Percentiles rank a stretch among this genome's conserved stretches.
Evolutionary conservation across 2,888 invertebrate genomes (phyloP).

Genomic region (Trichogramma dendrolimi): DNA sequence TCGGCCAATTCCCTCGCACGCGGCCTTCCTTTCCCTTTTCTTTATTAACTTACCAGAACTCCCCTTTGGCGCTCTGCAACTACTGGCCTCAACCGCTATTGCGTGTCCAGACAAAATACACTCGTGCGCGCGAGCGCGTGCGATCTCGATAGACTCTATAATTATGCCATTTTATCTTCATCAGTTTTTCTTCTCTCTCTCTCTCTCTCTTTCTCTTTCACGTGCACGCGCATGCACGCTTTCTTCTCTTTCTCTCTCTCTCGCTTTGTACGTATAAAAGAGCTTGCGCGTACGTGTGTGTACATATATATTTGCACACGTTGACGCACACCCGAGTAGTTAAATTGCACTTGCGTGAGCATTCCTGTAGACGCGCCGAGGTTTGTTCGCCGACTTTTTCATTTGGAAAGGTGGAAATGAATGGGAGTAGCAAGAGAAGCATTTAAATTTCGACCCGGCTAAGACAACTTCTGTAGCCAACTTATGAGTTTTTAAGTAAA

Average conservation of each 20-base stretch:
- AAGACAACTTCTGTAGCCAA: too few species aligned
- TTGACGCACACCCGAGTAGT: too few species aligned
- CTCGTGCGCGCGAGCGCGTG: conserved; percentile 41
- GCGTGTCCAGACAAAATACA: conserved; percentile 48
- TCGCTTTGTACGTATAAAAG: neutral
- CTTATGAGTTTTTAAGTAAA: too few species aligned
- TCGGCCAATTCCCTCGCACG: neutral
- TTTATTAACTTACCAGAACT: conserved; percentile 1
- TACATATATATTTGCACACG: too few species aligned
- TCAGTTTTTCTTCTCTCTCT: conserved; percentile 31
- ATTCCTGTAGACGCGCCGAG: too few species aligned
- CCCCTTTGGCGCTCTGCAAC: conserved; percentile 29
- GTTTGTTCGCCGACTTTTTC: too few species aligned
- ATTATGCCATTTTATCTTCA: conserved; percentile 51
- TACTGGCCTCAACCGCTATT: conserved; percentile 43
- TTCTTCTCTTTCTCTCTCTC: neutral
- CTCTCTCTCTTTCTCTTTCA: neutral
- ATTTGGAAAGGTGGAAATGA: too few species aligned
- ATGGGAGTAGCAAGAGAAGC: too few species aligned
- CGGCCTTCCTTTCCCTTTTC: conserved; percentile 14
- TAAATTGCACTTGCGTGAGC: too few species aligned
- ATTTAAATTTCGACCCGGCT: too few species aligned
- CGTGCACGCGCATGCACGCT: neutral
- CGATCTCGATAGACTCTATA: conserved; percentile 49
- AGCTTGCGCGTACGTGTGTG: too few species aligned